Evolutionary conservation across 2,888 invertebrate species (phyloP).

Genomic region (Lasiommata megera): DNA sequence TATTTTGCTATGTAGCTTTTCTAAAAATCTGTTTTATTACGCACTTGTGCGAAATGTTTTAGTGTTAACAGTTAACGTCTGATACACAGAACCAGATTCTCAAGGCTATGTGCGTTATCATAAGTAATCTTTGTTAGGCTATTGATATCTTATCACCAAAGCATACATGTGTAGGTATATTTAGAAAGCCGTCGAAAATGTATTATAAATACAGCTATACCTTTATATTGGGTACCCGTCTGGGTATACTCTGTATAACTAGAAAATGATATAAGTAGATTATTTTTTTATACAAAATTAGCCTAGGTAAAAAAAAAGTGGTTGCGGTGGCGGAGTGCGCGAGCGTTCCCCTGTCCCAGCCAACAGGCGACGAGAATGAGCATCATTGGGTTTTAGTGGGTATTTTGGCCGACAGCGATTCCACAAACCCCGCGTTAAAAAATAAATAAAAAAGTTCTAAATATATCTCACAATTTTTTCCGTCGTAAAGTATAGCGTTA

Average conservation of each 20-base stretch:
- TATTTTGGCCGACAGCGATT: too few relatives aligned
- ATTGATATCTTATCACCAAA: slow-evolving; percentile 27
- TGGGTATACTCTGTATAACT: not conserved
- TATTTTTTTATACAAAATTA: too few relatives aligned
- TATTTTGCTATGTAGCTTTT: not conserved
- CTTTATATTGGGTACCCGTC: not conserved
- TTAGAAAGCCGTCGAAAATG: not conserved
- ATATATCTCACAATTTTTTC: too few relatives aligned
- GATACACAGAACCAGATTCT: not conserved
- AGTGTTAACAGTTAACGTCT: not conserved
- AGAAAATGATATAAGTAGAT: too few relatives aligned
- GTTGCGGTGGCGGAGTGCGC: too few relatives aligned
- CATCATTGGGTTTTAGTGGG: too few relatives aligned
- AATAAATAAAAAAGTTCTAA: too few relatives aligned
- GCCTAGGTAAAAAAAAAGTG: too few relatives aligned
- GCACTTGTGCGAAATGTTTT: not conserved
- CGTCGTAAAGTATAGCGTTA: too few relatives aligned
- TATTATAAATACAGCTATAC: not conserved
- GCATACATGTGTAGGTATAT: not conserved
- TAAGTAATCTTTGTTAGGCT: slow-evolving; percentile 21
- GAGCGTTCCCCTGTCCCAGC: too few relatives aligned
- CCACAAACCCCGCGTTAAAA: too few relatives aligned
- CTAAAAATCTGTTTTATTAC: not conserved
- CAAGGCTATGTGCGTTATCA: slow-evolving; percentile 23
- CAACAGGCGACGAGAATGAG: too few relatives aligned